phyloP scores from a whole-genome alignment of 2,113 vertebrate genomes.

The Trematomus loennbergii region DNA sequence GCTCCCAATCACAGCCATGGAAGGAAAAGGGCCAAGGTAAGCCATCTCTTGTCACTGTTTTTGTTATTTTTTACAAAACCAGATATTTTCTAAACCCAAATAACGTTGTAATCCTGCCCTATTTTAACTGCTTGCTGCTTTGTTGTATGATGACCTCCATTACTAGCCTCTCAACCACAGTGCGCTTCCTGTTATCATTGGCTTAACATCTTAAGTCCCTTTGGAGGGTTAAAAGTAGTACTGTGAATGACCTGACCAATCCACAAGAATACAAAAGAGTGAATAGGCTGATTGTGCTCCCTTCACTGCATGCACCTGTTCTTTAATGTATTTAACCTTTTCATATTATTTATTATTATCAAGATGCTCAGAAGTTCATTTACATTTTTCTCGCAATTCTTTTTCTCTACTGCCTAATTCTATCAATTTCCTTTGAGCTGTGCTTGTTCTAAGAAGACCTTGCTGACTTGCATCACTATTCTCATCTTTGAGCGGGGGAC shows the following conservation, averaged over 20 bases:
- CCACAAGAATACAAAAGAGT: not conserved
- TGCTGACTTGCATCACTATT: not conserved
- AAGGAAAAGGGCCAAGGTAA: conserved; percentile 97
- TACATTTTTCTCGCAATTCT: not conserved
- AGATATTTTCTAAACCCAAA: conserved; percentile 4
- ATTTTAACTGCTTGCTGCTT: not conserved
- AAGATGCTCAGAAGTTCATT: not conserved
- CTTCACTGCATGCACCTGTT: not conserved
- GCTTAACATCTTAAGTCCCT: conserved; percentile 31
- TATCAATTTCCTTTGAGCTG: not conserved
- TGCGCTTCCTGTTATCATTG: conserved; percentile 29
- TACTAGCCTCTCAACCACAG: conserved; percentile 48
- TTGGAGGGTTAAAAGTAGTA: conserved; percentile 27
- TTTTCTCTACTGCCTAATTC: not conserved
- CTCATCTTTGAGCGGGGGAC: not conserved
- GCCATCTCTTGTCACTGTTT: conserved; percentile 16
- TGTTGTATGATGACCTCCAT: conserved; percentile 17
- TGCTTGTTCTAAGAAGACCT: not conserved
- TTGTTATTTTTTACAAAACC: not conserved
- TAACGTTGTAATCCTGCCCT: conserved; percentile 16
- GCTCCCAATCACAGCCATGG: conserved; percentile 92
- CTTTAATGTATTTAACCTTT: not conserved
- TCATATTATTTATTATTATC: not conserved
- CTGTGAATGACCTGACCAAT: conserved; percentile 11
- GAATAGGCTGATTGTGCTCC: not conserved